Evolutionary conservation across 2,888 invertebrate species (phyloP).

Genomic region (Drosophila nigricruria): DNA sequence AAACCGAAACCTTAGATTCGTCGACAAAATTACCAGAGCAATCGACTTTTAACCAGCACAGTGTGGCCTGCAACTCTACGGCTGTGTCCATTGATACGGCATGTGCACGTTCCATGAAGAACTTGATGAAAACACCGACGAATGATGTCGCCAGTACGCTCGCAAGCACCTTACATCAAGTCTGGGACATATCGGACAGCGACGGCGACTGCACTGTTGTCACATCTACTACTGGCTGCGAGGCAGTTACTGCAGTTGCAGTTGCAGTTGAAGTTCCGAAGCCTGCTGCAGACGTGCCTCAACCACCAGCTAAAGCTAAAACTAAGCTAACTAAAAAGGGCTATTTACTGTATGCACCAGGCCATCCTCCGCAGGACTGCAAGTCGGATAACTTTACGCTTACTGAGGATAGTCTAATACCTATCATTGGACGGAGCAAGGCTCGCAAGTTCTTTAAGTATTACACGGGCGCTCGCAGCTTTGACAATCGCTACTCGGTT

Average conservation of each 20-base stretch:
- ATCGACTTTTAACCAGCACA: conserved; percentile 55
- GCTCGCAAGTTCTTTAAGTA: conserved; percentile 76
- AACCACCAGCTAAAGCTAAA: conserved; percentile 2
- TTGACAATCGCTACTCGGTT: conserved; percentile 70
- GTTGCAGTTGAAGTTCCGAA: too few relatives aligned
- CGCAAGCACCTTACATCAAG: not conserved
- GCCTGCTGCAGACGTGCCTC: not conserved
- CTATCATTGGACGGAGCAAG: conserved; percentile 67
- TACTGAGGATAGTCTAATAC: conserved; percentile 71
- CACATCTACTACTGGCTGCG: conserved; percentile 73
- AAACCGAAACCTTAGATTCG: not conserved
- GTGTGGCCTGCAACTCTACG: conserved; percentile 76
- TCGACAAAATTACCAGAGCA: conserved; percentile 39
- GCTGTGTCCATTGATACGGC: conserved; percentile 60
- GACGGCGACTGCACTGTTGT: conserved; percentile 76
- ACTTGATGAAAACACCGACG: not conserved
- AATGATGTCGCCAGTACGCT: not conserved
- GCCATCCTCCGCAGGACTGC: conserved; percentile 5
- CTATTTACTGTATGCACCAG: conserved; percentile 72
- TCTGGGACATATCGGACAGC: not conserved
- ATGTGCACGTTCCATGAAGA: not conserved
- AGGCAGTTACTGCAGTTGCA: conserved; percentile 8
- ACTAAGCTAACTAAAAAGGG: conserved; percentile 47
- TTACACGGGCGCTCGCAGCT: conserved; percentile 71
- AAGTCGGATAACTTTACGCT: conserved; percentile 57